phyloP scores from a whole-genome alignment of 2,113 vertebrate species.

The Equus quagga region DNA sequence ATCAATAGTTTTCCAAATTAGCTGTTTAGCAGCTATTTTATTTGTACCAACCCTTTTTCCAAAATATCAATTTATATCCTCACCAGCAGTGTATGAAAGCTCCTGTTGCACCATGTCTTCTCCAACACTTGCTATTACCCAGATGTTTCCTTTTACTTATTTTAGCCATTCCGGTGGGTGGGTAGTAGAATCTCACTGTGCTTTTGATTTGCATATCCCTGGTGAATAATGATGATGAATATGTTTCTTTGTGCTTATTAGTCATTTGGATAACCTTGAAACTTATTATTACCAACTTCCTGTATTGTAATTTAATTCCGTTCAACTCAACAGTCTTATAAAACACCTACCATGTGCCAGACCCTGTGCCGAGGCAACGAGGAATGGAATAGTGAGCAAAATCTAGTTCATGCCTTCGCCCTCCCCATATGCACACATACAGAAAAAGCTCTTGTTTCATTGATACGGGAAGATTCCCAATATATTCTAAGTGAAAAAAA shows the following conservation, averaged over 20 bases:
- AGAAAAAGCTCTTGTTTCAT: neutral
- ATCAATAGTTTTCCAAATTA: neutral
- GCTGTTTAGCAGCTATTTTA: too few relatives aligned
- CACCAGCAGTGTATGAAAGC: neutral
- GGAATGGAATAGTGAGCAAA: neutral
- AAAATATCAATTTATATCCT: neutral
- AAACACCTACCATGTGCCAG: neutral
- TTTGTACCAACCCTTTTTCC: too few relatives aligned
- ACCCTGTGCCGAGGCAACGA: neutral
- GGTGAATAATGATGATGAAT: neutral
- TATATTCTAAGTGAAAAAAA: neutral
- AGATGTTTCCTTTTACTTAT: neutral
- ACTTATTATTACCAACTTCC: neutral
- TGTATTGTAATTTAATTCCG: neutral
- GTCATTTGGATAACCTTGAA: neutral
- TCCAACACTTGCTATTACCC: neutral
- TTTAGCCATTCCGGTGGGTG: neutral
- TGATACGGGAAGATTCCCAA: neutral
- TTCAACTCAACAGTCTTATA: neutral
- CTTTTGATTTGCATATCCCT: neutral
- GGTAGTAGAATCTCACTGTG: neutral
- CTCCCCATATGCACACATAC: neutral
- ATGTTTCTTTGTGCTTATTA: neutral
- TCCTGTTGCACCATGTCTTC: neutral
- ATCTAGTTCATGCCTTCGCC: neutral